These are phyloP conservation scores for Quadriops clusia DNA, from an alignment of 2,888 invertebrate species.

Conservation along the genomic window DNA sequence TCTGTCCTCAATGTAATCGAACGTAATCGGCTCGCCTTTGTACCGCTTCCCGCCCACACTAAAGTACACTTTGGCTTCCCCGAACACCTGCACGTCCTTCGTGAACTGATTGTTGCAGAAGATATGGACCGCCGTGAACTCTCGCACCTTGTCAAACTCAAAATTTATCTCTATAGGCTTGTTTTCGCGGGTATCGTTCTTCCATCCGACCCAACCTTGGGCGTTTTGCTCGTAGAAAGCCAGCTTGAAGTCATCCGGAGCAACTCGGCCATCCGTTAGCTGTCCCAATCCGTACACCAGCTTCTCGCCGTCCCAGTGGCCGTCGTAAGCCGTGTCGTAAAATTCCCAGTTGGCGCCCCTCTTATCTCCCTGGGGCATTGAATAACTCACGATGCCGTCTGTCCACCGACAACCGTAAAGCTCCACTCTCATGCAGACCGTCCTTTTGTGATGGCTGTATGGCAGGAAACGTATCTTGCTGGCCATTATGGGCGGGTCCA, in stretches of 20 bases:
- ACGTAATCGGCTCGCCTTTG: constrained; percentile 64
- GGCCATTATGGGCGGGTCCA: constrained; percentile 78
- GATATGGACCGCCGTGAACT: constrained; percentile 72
- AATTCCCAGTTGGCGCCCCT: constrained; percentile 70
- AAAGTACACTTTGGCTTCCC: constrained; percentile 67
- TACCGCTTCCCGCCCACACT: constrained; percentile 70
- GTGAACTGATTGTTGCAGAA: constrained; percentile 78
- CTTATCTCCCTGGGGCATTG: constrained; percentile 79
- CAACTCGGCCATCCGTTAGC: constrained; percentile 69
- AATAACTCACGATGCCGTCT: constrained; percentile 74
- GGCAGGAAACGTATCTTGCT: constrained; percentile 76
- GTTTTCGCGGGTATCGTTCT: constrained; percentile 56
- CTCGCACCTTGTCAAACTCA: constrained; percentile 78
- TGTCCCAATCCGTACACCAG: constrained; percentile 72
- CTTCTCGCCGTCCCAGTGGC: constrained; percentile 63
- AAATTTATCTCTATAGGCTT: constrained; percentile 56
- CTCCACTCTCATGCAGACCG: constrained; percentile 86
- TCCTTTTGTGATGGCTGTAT: constrained; percentile 68
- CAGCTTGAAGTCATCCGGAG: constrained; percentile 60
- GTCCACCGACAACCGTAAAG: constrained; percentile 79
- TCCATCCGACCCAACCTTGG: constrained; percentile 88
- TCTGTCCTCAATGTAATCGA: constrained; percentile 59
- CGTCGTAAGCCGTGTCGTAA: constrained; percentile 77
- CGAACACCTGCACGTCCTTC: constrained; percentile 74
- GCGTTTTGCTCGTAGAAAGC: constrained; percentile 45